Percentiles rank a stretch among this genome's conserved stretches.
Evolutionary conservation across 2,888 invertebrate genomes (phyloP).

Genomic region (Zaprionus lineosus): DNA sequence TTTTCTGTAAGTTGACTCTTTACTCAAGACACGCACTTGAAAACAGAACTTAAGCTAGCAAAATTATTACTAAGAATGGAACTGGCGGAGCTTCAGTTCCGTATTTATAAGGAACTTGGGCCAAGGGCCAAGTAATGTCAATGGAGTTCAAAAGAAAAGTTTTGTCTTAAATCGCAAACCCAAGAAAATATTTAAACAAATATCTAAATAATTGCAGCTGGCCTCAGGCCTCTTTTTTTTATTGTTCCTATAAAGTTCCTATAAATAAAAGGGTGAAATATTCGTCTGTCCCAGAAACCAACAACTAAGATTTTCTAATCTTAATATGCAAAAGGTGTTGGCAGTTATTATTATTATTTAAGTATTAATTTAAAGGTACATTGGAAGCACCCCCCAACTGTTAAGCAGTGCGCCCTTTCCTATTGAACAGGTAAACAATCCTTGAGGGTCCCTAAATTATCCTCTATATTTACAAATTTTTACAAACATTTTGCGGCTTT

Average conservation of each 20-base stretch:
- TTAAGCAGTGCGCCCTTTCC: too few relatives aligned
- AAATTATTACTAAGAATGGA: slow-evolving; percentile 26
- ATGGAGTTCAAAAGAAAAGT: slow-evolving; percentile 20
- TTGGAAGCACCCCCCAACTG: too few relatives aligned
- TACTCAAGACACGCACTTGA: slow-evolving; percentile 8
- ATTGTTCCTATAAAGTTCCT: slow-evolving; percentile 25
- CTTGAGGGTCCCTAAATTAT: too few relatives aligned
- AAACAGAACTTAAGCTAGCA: slow-evolving; percentile 15
- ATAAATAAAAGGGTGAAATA: slow-evolving; percentile 14
- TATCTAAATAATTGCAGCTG: slow-evolving; percentile 3
- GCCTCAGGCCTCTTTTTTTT: slow-evolving; percentile 43
- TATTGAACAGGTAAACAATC: too few relatives aligned
- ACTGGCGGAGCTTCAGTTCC: slow-evolving; percentile 10
- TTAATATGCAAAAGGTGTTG: too few relatives aligned
- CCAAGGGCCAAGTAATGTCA: slow-evolving; percentile 10
- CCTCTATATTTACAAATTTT: too few relatives aligned
- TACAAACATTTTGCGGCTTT: too few relatives aligned
- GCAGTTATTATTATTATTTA: too few relatives aligned
- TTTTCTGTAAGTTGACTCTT: not conserved
- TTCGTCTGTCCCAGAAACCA: too few relatives aligned
- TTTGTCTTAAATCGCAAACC: too few relatives aligned
- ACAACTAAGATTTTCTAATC: too few relatives aligned
- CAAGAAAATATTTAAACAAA: slow-evolving; percentile 46
- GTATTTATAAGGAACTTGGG: slow-evolving; percentile 57
- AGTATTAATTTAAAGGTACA: too few relatives aligned